These are phyloP conservation scores for Champsocephalus esox DNA, from an alignment of 2,797 vertebrate species.

Conservation along the genomic window DNA sequence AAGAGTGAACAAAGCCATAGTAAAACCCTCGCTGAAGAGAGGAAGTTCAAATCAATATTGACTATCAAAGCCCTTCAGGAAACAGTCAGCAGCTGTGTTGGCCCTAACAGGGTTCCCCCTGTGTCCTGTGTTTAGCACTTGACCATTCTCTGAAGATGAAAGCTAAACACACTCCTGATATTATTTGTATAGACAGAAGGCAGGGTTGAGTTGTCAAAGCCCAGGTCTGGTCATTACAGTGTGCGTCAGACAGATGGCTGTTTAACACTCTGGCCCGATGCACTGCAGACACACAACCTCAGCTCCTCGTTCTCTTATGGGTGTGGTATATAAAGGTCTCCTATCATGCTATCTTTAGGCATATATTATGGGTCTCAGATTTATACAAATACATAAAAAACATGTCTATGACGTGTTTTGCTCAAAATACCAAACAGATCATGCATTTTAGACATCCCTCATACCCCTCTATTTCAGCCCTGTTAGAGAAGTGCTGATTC, in stretches of 20 bases:
- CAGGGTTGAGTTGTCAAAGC: constrained; percentile 37
- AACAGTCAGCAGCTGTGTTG: constrained; percentile 27
- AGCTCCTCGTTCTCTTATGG: constrained; percentile 23
- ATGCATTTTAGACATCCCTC: too few species aligned
- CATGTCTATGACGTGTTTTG: too few species aligned
- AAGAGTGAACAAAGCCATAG: too few species aligned
- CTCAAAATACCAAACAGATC: too few species aligned
- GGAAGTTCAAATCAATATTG: constrained; percentile 5
- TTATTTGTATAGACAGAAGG: constrained; percentile 19
- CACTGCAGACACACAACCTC: constrained; percentile 13
- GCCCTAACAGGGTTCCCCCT: not conserved
- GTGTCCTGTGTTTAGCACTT: not conserved
- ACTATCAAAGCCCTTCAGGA: constrained; percentile 11
- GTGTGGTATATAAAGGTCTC: not conserved
- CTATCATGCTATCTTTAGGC: too few species aligned
- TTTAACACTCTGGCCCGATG: constrained; percentile 37
- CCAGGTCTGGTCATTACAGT: constrained; percentile 51
- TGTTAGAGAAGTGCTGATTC: not conserved
- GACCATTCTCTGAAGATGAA: constrained; percentile 25
- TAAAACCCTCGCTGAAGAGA: not conserved
- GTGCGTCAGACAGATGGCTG: constrained; percentile 54
- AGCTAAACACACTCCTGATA: constrained; percentile 15
- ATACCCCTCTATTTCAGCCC: too few species aligned
- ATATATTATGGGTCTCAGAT: too few species aligned
- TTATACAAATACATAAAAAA: too few species aligned